Evolutionary conservation across 2,797 vertebrate genomes (phyloP), one percentile per base, ranked within the genome.

Genomic region (Arnoldichthys spilopterus): DNA sequence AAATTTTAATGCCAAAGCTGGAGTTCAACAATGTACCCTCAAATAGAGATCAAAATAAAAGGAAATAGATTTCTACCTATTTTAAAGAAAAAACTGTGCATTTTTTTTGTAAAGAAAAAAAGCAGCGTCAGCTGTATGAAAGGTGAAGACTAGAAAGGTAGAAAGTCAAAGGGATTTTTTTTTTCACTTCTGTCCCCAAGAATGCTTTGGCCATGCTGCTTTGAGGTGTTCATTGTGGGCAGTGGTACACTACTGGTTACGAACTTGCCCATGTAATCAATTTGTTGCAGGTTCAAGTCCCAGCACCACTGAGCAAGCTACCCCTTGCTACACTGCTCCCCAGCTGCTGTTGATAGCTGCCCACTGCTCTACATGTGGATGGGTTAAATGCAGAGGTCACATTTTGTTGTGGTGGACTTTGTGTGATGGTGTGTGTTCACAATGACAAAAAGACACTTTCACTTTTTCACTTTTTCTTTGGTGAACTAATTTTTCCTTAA

Each of bases 41-140:
- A 59, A 59, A 59, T 30, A 30, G 56, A 30, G 56, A 59, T 59
- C 13, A 13, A 59, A 59, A 59, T 13, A 59, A 59, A 59, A 59
- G 30, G 56, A 58, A 58, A 28, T 28, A 13, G 56, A 58, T 28
- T 56, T n/a, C n/a, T 24, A 12, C 24, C 56, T 58, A 28, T 58
- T 58, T 58, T 26, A 16, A 58, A 4, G 56, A 28, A 47, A 9
- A 11, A 26, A 28, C 4, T 28, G 56, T 58, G 12, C 54, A 58
- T 24, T 12, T 11, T 47, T 47, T 13, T 47, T 3, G 13, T 47
- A 13, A 13, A 56, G n/a, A n/a, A 53, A 53, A 56, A 56, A 24
- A 24, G 53, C n/a, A 56, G 53, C 22, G 24, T 56, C 53, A 56
- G 53, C 53, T 56, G 7, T n/a, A 56, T 56, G 20, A 56, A 56